Base-by-base conservation (phyloP, 2,797 vertebrate species). In the Takifugu rubripes region DNA sequence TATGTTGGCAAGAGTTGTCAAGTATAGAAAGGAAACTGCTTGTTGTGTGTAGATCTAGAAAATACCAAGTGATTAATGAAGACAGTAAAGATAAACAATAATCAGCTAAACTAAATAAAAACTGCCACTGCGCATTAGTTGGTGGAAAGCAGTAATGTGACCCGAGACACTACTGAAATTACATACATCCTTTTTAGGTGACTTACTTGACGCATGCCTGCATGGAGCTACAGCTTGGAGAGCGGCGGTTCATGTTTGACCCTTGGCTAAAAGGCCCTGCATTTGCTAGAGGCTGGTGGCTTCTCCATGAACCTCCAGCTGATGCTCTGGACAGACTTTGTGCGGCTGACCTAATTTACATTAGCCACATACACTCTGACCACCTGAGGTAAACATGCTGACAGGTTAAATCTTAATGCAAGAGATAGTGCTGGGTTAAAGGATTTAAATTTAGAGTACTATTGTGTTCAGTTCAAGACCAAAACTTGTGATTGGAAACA, bases 281-380 rank as follows among this genome's bases (percentile, higher is more conserved):
- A 0, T 94, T 93, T 63, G 90, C 92, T 29, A 63, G 92, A 8
- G 92, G 92, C 21, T 94, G 93, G 93, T 94, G 93, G 93, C 77
- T 94, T 33, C 76, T 93, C 5, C 92, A 94, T 0, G 89, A 93
- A 55, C 92, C 92, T 24, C 93, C 92, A 0, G 60, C 74, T 2
- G 89, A 93, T 29, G 84, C 87, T 49, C 33, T 93, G 57, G 88
- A 92, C 51, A 81, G 88, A 56, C 71, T 94, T 33, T 90, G 85
- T 54, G 57, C 14, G n/a, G 90, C 90, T 0, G 91, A 93, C 66
- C 74, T 93, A 24, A 84, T 93, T 67, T 94, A 94, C 70, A 88
- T 94, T 78, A 93, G 92, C 62, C 92, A 93, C 53, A 92, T 93
- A 90, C 92, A 93, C 76, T 92, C 92, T 1, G 93, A 94, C 74